phyloP scores from a whole-genome alignment of 2,113 vertebrate genomes.

The Cinclus mexicanus region DNA sequence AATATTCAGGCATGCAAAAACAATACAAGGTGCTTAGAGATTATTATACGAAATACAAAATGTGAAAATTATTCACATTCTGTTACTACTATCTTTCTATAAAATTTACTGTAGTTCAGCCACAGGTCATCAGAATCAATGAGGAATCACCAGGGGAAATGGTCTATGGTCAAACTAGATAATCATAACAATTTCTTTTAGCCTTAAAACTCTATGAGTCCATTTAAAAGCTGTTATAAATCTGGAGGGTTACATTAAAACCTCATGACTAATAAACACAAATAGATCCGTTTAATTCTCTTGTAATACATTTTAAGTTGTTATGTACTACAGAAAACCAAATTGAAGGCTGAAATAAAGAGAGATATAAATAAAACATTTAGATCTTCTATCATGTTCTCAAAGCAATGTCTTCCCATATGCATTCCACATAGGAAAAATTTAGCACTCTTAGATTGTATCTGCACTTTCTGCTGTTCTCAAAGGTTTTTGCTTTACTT shows the following conservation, averaged over 20 bases:
- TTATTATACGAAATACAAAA: constrained; percentile 3
- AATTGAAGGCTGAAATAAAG: constrained; percentile 61
- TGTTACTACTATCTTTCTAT: neutral
- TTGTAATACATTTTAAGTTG: constrained; percentile 47
- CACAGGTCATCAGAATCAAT: constrained; percentile 28
- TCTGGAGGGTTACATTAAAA: constrained; percentile 13
- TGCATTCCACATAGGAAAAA: constrained; percentile 21
- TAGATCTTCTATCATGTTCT: constrained; percentile 45
- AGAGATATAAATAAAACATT: constrained; percentile 38
- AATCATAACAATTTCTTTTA: constrained; percentile 39
- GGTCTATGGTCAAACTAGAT: constrained; percentile 25
- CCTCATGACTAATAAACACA: constrained; percentile 32
- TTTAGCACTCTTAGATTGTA: constrained; percentile 12
- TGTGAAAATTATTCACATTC: neutral
- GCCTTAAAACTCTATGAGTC: constrained; percentile 37
- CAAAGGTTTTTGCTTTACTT: neutral
- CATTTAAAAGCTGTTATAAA: constrained; percentile 39
- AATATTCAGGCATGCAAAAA: neutral
- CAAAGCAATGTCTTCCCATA: constrained; percentile 8
- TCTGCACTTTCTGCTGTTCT: constrained; percentile 8
- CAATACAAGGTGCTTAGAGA: neutral
- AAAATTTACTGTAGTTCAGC: constrained; percentile 29
- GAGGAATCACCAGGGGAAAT: constrained; percentile 27
- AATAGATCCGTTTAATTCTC: constrained; percentile 41
- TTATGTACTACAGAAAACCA: constrained; percentile 43